phyloP scores from a whole-genome alignment of 1,140 invertebrate species.

The Drosophila simulans region DNA sequence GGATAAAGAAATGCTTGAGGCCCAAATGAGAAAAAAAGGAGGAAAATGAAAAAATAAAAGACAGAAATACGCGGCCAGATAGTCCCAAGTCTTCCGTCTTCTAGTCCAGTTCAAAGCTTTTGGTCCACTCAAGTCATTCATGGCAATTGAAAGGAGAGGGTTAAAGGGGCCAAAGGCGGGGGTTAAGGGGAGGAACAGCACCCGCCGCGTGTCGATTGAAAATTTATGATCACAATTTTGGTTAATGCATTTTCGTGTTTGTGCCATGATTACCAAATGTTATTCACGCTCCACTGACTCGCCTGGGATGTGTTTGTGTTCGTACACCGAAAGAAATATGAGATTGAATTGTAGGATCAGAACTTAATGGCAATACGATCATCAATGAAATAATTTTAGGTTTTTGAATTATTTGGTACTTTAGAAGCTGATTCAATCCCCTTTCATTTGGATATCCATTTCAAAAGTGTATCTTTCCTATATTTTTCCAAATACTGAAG shows the following conservation, averaged over 20 bases:
- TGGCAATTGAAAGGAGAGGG: slow-evolving; percentile 39
- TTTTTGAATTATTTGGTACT: too few species aligned
- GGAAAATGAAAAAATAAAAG: slow-evolving; percentile 4
- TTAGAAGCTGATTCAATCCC: too few species aligned
- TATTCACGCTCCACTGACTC: slow-evolving; percentile 80
- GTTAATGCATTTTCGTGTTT: slow-evolving; percentile 83
- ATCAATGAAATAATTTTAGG: not conserved
- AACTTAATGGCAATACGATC: not conserved
- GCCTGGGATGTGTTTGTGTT: slow-evolving; percentile 38
- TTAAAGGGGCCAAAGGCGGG: slow-evolving; percentile 5
- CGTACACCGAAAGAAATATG: slow-evolving; percentile 11
- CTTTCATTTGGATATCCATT: too few species aligned
- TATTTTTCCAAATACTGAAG: not conserved
- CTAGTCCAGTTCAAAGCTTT: slow-evolving; percentile 67
- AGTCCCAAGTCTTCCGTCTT: slow-evolving; percentile 50
- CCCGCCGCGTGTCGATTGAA: slow-evolving; percentile 82
- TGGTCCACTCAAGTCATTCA: slow-evolving; percentile 71
- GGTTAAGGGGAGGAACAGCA: slow-evolving; percentile 61
- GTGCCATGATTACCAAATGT: slow-evolving; percentile 83
- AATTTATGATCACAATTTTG: slow-evolving; percentile 84
- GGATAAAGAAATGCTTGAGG: slow-evolving; percentile 48
- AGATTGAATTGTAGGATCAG: not conserved
- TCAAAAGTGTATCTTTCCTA: too few species aligned
- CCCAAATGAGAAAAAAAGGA: slow-evolving; percentile 6
- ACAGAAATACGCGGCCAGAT: slow-evolving; percentile 47